phyloP scores from a whole-genome alignment of 2,113 vertebrate species.

The Oncorhynchus mykiss region DNA sequence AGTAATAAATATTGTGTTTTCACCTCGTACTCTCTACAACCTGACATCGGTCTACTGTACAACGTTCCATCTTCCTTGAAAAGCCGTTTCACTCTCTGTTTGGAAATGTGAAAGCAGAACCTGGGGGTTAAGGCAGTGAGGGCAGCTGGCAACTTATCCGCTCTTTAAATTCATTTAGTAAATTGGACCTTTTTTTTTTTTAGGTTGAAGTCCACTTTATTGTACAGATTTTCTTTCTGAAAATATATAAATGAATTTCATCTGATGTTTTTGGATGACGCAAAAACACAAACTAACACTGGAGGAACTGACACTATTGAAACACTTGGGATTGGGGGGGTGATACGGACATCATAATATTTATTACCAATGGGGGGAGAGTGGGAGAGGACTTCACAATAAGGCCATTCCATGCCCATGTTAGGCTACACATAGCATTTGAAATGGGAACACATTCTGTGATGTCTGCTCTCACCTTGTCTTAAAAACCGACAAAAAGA shows the following conservation, averaged over 20 bases:
- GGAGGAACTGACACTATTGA: constrained; percentile 11
- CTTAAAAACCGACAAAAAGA: background rate
- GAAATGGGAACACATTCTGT: constrained; percentile 52
- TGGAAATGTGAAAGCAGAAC: constrained; percentile 86
- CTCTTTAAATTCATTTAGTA: constrained; percentile 54
- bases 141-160: constrained; percentile 69
- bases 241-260: constrained; percentile 74
- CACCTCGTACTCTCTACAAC: constrained; percentile 98
- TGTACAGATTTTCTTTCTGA: constrained; percentile 66
- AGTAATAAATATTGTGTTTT: constrained; percentile 98
- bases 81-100: constrained; percentile 81
- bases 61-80: constrained; percentile 73
- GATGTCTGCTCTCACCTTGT: constrained; percentile 13
- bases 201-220: constrained; percentile 58
- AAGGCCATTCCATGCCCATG: background rate
- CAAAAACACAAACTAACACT: constrained; percentile 66
- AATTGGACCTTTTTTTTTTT: constrained; percentile 47
- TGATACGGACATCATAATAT: too few species aligned
- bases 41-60: constrained; percentile 92
- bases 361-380: background rate
- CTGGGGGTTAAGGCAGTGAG: constrained; percentile 97
- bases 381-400: constrained; percentile 1
- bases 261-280: constrained; percentile 57
- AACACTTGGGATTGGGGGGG: background rate
- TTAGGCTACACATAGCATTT: constrained; percentile 31